Percentiles rank a stretch among this genome's conserved stretches.
Conservation (phyloP, 2,113 vertebrate genomes). For the Piliocolobus tephrosceles region DNA sequence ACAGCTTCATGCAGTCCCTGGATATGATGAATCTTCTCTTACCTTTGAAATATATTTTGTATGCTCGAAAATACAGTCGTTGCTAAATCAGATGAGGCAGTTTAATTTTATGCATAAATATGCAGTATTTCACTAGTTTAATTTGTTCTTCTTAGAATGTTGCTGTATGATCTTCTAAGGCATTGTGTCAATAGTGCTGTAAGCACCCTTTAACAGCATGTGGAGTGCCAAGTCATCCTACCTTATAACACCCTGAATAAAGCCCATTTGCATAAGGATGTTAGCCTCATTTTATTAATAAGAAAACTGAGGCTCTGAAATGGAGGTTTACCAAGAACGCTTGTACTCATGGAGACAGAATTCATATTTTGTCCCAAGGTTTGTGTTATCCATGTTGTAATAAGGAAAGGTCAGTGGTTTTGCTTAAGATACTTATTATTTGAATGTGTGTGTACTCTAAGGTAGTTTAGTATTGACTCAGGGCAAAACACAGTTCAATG, state of each 20-base stretch:
- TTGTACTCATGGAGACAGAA: no score
- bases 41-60: neutral
- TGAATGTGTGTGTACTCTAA: no score
- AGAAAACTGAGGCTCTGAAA: neutral
- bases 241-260: neutral
- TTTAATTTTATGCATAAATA: neutral
- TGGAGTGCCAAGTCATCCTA: neutral
- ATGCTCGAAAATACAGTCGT: neutral
- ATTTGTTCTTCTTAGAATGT: neutral
- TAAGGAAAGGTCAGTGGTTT: no score
- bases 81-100: neutral
- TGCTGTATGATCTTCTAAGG: neutral
- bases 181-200: neutral
- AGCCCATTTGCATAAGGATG: neutral
- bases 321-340: neutral
- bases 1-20: no score
- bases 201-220: neutral
- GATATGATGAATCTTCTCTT: neutral
- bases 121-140: neutral
- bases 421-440: no score
- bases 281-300: neutral
- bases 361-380: no score
- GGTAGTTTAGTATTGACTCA: no score
- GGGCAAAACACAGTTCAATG: no score
- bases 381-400: no score